Percentiles rank a stretch among this genome's conserved stretches.
Evolutionary conservation across 2,888 invertebrate species (phyloP).

Genomic region (Abscondita cerata): DNA sequence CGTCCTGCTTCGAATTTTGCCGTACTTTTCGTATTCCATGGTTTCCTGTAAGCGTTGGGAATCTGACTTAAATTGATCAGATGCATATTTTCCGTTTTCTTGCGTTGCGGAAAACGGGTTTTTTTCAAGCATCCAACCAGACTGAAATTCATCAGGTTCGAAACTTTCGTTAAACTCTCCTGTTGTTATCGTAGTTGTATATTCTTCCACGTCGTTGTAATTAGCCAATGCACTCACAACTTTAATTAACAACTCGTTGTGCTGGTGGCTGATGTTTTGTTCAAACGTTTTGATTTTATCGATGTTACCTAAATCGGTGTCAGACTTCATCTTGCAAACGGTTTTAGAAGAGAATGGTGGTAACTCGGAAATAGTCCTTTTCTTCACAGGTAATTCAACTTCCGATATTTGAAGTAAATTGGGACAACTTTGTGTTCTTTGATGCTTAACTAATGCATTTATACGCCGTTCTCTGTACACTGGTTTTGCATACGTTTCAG

Average conservation of each 20-base stretch:
- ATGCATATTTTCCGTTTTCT: background rate
- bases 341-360: slow-evolving; percentile 43
- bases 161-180: background rate
- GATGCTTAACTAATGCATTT: slow-evolving; percentile 53
- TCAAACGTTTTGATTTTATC: slow-evolving; percentile 78
- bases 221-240: slow-evolving; percentile 79
- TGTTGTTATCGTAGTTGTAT: background rate
- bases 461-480: slow-evolving; percentile 72
- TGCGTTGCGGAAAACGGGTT: background rate
- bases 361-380: slow-evolving; percentile 70
- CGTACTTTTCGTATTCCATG: slow-evolving; percentile 42
- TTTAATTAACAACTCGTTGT: slow-evolving; percentile 76
- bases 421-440: slow-evolving; percentile 74
- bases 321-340: slow-evolving; percentile 73
- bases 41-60: slow-evolving; percentile 61
- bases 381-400: slow-evolving; percentile 23
- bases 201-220: slow-evolving; percentile 52
- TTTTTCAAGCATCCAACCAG: background rate
- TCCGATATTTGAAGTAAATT: slow-evolving; percentile 62
- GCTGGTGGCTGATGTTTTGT: slow-evolving; percentile 71
- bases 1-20: slow-evolving; percentile 38
- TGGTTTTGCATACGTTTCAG: slow-evolving; percentile 71
- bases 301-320: slow-evolving; percentile 78
- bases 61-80: background rate
- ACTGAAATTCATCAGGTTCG: background rate